These are phyloP conservation scores for Tetramorium alpestre DNA, from an alignment of 1,140 invertebrate genomes.

Conservation along the genomic window DNA sequence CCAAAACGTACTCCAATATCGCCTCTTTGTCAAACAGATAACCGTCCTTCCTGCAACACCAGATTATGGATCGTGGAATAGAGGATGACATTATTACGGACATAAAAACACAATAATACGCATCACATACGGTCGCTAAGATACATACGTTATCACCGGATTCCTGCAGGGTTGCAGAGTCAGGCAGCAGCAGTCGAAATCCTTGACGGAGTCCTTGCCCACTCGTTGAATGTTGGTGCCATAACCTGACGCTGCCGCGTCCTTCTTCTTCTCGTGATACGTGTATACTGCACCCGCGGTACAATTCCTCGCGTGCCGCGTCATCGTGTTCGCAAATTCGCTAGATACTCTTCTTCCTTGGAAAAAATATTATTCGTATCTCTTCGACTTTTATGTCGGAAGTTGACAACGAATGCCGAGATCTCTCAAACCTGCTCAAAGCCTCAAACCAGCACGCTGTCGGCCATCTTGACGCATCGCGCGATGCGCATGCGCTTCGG, in stretches of 20 bases:
- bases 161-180: conserved; percentile 97
- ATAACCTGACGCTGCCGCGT: conserved; percentile 96
- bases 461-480: background rate
- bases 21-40: conserved; percentile 99
- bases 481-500: no score
- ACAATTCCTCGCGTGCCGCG: conserved; percentile 98
- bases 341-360: no score
- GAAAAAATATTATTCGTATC: background rate
- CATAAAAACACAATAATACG: background rate
- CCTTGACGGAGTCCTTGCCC: conserved; percentile 98
- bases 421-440: no score
- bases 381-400: background rate
- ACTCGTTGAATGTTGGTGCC: conserved; percentile 94
- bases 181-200: conserved; percentile 99
- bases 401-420: no score
- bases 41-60: conserved; percentile 92
- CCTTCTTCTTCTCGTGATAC: conserved; percentile 99
- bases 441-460: background rate
- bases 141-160: conserved; percentile 93
- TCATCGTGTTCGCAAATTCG: conserved; percentile 88
- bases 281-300: conserved; percentile 99
- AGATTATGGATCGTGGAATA: background rate
- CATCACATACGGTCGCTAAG: background rate
- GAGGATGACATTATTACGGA: no score
- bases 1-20: conserved; percentile 97